Conservation (phyloP, 2,888 invertebrate genomes). For the Hololepta plana region DNA sequence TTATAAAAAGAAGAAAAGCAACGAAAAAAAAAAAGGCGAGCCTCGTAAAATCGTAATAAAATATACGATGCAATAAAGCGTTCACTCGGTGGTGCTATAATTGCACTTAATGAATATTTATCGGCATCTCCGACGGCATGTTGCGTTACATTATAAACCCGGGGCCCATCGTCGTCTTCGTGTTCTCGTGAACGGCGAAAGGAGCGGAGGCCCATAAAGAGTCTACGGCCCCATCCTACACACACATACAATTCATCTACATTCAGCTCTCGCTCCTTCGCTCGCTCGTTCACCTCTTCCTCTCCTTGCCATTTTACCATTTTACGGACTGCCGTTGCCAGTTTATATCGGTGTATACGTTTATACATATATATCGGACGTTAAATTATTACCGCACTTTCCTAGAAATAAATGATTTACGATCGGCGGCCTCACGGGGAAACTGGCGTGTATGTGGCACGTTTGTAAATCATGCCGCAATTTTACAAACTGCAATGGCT, state of each 20-base stretch:
- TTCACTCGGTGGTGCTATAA: constrained; percentile 28
- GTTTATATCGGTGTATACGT: too few species aligned
- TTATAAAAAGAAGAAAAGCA: constrained; percentile 17
- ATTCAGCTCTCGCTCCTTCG: constrained; percentile 23
- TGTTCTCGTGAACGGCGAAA: constrained; percentile 20
- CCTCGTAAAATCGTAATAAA: constrained; percentile 27
- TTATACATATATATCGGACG: constrained; percentile 21
- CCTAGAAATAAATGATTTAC: constrained; percentile 21
- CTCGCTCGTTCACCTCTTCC: constrained; percentile 24
- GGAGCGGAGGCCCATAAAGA: constrained; percentile 17
- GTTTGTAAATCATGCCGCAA: too few species aligned
- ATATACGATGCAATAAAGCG: constrained; percentile 29
- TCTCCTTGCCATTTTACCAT: constrained; percentile 25
- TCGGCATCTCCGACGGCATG: constrained; percentile 24
- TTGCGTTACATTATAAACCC: constrained; percentile 23
- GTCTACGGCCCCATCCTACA: constrained; percentile 20
- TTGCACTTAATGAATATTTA: constrained; percentile 31
- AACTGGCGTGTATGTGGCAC: too few species aligned
- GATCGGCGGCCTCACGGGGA: too few species aligned
- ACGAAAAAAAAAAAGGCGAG: too few species aligned
- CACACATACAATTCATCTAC: constrained; percentile 28
- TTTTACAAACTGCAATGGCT: too few species aligned
- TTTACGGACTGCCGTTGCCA: constrained; percentile 23
- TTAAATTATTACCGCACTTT: constrained; percentile 22
- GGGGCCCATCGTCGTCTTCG: too few species aligned